Evolutionary conservation across 2,113 vertebrate genomes (phyloP).

Genomic region (Oceanites oceanicus): DNA sequence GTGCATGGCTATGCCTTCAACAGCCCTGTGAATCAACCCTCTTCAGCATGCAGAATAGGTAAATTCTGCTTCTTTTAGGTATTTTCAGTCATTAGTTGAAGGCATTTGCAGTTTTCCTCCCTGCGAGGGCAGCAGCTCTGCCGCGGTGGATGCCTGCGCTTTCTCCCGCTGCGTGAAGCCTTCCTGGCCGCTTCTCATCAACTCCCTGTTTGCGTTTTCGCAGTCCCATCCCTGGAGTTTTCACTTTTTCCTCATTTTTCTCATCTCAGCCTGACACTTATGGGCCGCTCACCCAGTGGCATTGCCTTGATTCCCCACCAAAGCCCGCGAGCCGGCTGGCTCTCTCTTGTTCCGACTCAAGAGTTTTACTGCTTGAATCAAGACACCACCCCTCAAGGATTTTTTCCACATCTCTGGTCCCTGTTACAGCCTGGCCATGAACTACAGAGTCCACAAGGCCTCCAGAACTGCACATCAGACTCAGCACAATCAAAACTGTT

Average conservation of each 20-base stretch:
- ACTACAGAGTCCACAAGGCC: background rate
- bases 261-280: too few relatives aligned
- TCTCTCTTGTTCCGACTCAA: background rate
- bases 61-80: background rate
- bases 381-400: background rate
- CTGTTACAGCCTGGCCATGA: background rate
- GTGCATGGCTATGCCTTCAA: background rate
- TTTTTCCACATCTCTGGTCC: background rate
- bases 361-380: background rate
- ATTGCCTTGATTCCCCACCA: background rate
- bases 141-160: background rate
- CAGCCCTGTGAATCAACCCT: background rate
- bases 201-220: background rate
- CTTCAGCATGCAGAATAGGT: background rate
- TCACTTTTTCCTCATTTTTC: background rate
- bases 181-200: background rate
- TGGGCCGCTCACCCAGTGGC: fast-evolving
- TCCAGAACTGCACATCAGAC: background rate
- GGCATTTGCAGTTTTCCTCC: background rate
- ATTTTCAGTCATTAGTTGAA: background rate
- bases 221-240: background rate
- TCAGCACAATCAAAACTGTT: background rate
- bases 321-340: fast-evolving
- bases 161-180: background rate
- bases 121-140: background rate